A percentile compares a stretch with the other conserved stretches of the same genome.
Evolutionary conservation across 2,797 vertebrate species (phyloP).

Genomic region (Micromesistius poutassou): DNA sequence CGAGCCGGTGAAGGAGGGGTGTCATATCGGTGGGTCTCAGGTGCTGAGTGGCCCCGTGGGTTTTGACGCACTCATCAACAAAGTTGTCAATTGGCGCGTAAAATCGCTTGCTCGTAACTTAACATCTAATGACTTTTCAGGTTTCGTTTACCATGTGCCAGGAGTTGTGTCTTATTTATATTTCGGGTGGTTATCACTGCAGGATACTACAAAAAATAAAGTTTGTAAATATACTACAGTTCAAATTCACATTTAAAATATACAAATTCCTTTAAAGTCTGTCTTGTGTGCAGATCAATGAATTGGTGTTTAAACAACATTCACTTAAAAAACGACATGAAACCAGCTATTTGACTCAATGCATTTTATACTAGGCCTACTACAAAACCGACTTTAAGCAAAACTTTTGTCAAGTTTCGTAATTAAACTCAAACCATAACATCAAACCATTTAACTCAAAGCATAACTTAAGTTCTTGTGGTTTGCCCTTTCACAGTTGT

Average conservation of each 20-base stretch:
- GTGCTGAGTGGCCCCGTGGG: conserved; percentile 40
- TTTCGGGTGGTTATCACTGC: not conserved
- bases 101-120: conserved; percentile 26
- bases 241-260: not conserved
- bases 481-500: not conserved
- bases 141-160: not conserved
- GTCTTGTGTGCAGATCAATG: not conserved
- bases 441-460: not conserved
- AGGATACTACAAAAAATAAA: not conserved
- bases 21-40: conserved; percentile 34
- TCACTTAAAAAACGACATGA: not conserved
- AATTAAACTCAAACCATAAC: not conserved
- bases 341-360: not conserved
- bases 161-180: not conserved
- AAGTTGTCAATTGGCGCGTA: conserved; percentile 51
- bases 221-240: not conserved
- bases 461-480: not conserved
- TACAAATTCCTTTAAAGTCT: not conserved
- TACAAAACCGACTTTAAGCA: not conserved
- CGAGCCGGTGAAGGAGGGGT: conserved; percentile 12
- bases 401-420: not conserved
- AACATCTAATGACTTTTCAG: not conserved
- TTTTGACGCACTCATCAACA: conserved; percentile 53
- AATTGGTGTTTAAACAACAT: not conserved
- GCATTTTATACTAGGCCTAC: not conserved